Base-by-base conservation (phyloP, 2,113 vertebrate species). In the Gavia stellata region DNA sequence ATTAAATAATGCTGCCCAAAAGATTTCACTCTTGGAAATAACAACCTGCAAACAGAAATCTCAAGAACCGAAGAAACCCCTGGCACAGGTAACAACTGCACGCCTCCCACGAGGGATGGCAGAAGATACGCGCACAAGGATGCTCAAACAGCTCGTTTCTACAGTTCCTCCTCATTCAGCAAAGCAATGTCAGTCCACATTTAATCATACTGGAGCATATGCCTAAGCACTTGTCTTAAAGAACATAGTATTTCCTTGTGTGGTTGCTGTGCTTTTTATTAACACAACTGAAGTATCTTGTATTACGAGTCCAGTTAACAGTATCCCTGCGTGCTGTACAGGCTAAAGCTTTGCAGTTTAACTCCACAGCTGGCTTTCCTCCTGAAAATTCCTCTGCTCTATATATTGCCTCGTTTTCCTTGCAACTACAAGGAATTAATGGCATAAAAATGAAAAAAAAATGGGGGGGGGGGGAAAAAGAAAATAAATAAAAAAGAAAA, bases 261-360 rank as follows among this genome's bases (percentile, higher is more conserved):
- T 12, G 50, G 34, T 9, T 73, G 72, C 71, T 62, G 34, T 36
- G 31, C 42, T 59, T 75, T 81, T 70, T 25, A 56, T 36, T 10
- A 61, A 26, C 28, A 19, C 71, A 66, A 10, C 31, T 56, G 18
- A 47, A 77, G 67, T 14, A 24, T 12, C 50, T 17, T 13, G 20
- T 17, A 3, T 21, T 6, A 24, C 0, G 5, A 89, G 56, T 10
- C 67, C 75, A 47, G 45, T 10, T 63, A 78, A 20, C 5, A 4
- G 58, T 0, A n/a, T 26, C 42, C 2, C 33, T 47, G 36, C 0
- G 0, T 24, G 44, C 7, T 34, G 14, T 2, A 18, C 55, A 52
- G 49, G 55, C 83, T 67, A n/a, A 3, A 44, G 71, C 72, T 91
- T 13, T 70, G 40, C 17, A 49, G 49, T 42, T n/a, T 1, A 47